phyloP scores from a whole-genome alignment of 1,140 invertebrate species.

The Aleiodes sp. region DNA sequence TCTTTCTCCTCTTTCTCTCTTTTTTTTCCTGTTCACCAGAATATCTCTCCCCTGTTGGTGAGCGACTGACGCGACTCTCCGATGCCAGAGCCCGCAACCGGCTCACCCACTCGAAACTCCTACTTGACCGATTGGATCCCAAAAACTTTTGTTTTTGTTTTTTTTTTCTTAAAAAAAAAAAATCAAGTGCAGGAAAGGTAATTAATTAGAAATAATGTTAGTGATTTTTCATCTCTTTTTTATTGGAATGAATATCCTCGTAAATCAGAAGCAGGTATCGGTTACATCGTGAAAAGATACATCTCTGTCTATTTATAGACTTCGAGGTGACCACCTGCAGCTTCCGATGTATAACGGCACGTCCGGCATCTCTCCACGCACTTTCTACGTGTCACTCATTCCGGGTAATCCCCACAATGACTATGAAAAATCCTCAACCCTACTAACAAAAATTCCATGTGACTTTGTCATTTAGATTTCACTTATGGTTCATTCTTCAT shows the following conservation, averaged over 20 bases:
- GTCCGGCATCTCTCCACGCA: constrained; percentile 16
- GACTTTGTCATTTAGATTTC: constrained; percentile 3
- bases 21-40: constrained; percentile 10
- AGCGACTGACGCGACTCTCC: constrained; percentile 9
- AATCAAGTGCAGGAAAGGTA: neutral
- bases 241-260: neutral
- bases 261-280: neutral
- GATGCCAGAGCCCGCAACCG: constrained; percentile 23
- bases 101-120: constrained; percentile 45
- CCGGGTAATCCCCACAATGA: constrained; percentile 1
- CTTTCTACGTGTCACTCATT: constrained; percentile 11
- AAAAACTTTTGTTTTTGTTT: constrained; percentile 11
- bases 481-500: neutral
- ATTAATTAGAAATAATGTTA: too few relatives aligned
- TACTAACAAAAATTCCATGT: neutral
- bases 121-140: constrained; percentile 49
- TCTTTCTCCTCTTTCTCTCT: constrained; percentile 4
- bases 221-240: too few relatives aligned
- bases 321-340: constrained; percentile 29
- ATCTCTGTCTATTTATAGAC: constrained; percentile 28
- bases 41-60: constrained; percentile 1
- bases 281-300: neutral
- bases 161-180: neutral
- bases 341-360: constrained; percentile 31
- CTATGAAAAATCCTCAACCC: neutral